Percentiles rank a stretch among this genome's conserved stretches.
These are phyloP conservation scores for Lamellibrachia satsuma DNA, from an alignment of 2,888 invertebrate species.

Conservation along the genomic window DNA sequence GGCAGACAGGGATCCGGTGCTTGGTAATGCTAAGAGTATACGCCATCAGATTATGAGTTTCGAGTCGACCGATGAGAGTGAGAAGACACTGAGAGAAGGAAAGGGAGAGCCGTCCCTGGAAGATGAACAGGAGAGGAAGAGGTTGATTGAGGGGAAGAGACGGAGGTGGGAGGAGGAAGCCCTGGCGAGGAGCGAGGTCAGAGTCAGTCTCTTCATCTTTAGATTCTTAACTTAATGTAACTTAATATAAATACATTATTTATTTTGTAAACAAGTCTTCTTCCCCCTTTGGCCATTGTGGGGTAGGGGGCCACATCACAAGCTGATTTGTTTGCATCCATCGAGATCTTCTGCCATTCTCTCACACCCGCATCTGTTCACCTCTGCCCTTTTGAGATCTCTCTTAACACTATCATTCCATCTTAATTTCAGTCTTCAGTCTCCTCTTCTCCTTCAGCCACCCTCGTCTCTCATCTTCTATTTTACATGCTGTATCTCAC, in stretches of 20 bases:
- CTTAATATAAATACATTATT: neutral
- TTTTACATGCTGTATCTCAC: too few species aligned
- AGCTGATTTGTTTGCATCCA: too few species aligned
- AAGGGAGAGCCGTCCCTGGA: neutral
- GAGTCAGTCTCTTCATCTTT: neutral
- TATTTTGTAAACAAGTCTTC: neutral
- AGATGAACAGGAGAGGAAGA: neutral
- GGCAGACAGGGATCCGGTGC: neutral
- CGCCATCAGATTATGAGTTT: constrained; percentile 7
- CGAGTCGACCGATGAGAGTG: neutral
- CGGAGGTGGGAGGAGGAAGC: neutral
- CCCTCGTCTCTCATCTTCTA: too few species aligned
- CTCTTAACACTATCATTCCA: too few species aligned
- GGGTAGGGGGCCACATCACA: too few species aligned
- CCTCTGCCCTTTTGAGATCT: too few species aligned
- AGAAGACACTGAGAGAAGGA: neutral
- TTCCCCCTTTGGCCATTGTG: too few species aligned
- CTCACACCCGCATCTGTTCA: too few species aligned
- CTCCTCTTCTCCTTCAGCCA: too few species aligned
- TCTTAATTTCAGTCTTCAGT: too few species aligned
- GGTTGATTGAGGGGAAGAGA: constrained; percentile 1
- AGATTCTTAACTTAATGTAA: neutral
- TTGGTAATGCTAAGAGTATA: neutral
- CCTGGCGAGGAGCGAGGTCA: neutral
- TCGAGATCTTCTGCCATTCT: too few species aligned